Base-by-base conservation (phyloP, 2,113 vertebrate genomes). In the Podocnemis expansa region DNA sequence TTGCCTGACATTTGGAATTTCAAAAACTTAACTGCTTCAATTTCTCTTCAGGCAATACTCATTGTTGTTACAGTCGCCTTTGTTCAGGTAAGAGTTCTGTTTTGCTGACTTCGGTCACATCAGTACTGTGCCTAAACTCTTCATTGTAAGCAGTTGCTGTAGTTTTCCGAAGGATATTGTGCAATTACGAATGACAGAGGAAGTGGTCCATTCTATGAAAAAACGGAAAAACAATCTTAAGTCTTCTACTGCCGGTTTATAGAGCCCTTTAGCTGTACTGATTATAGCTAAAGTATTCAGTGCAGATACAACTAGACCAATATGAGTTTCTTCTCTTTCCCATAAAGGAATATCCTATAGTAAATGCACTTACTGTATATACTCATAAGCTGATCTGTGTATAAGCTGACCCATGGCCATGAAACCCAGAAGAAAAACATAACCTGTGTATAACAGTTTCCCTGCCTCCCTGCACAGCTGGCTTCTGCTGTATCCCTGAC, bases 61-160 rank as follows among this genome's bases (percentile, higher is more conserved):
- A 99, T 99, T 5, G 99, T 99, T 8, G 99, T 99, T 96, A 99
- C 99, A 0, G 99, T 99, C 88, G 99, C 99, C 96, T 99, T 99
- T 45, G 99, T 99, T 93, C 99, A 99, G 99, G 99, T 99, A 96
- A 97, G 97, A 91, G 34, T 52, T 56, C 78, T 93, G 10, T 84
- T 96, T 89, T 93, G 21, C 54, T 75, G 82, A 56, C 17, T n/a
- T 80, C 88, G 86, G 49, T 89, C 11, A 16, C 55, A 52, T 83
- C 55, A 54, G 47, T 91, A 85, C 43, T 92, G 86, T 75, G 90
- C 52, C 87, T 54, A 12, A 51, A 63, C 3, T 82, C 47, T 83
- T 87, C 19, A 73, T 2, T 85, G 38, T 43, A 41, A 75, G 22
- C 41, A 75, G 43, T 75, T 91, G 29, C 60, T 86, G 24, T 73